A percentile compares a stretch with the other conserved stretches of the same genome.
Evolutionary conservation across 2,797 vertebrate species (phyloP).

Genomic region (Tangara arthus): DNA sequence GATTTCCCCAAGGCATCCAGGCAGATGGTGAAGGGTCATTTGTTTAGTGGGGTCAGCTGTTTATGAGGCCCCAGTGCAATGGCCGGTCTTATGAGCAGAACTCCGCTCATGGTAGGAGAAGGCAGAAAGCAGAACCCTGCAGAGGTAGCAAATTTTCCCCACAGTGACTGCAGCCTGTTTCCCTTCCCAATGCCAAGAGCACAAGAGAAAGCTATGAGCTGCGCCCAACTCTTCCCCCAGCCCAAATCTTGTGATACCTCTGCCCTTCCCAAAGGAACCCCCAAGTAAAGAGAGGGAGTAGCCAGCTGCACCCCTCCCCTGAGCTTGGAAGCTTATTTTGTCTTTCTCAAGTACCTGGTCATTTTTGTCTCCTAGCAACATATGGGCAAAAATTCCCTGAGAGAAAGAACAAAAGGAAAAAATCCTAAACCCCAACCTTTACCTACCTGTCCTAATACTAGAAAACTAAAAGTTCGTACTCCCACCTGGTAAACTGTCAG

Average conservation of each 20-base stretch:
- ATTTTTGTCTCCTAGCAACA: background rate
- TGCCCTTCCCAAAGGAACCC: background rate
- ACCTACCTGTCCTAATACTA: background rate
- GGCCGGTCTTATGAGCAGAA: fast-evolving
- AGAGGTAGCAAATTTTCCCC: background rate
- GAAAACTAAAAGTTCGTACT: background rate
- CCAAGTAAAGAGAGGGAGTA: background rate
- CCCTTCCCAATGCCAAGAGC: background rate
- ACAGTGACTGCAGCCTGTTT: background rate
- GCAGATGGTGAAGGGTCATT: background rate
- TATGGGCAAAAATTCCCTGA: background rate
- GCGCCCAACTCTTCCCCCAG: background rate
- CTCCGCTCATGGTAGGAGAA: background rate
- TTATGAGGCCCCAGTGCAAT: background rate
- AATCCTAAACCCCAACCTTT: background rate
- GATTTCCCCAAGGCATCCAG: too few species aligned
- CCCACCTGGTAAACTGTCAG: background rate
- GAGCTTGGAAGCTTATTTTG: background rate
- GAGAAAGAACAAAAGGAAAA: background rate
- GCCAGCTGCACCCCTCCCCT: background rate
- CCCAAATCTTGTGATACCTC: background rate
- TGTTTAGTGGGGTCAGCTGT: background rate
- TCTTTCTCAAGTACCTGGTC: background rate
- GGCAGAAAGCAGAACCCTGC: background rate
- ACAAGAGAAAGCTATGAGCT: background rate